Percentiles rank a stretch among this genome's conserved stretches.
Conservation (phyloP, 2,113 vertebrate species). For the Cacatua alba region DNA sequence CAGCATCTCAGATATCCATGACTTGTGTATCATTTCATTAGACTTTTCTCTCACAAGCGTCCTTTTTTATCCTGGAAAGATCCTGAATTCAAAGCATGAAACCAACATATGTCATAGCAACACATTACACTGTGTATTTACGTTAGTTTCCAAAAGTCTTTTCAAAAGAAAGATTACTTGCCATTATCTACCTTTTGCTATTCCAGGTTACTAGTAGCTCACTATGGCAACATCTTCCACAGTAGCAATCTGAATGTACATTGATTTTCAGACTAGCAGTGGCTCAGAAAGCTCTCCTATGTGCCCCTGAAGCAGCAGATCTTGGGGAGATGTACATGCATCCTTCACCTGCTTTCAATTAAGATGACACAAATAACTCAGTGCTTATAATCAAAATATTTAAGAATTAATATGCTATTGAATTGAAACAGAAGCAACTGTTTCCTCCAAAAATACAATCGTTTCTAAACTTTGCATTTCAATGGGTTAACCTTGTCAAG, state of each 20-base stretch:
- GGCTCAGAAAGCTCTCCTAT: neutral
- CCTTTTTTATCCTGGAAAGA: neutral
- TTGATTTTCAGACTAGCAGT: neutral
- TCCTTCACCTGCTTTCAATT: neutral
- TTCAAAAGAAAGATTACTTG: neutral
- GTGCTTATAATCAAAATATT: neutral
- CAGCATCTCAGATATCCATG: neutral
- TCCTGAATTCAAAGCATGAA: neutral
- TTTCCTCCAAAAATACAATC: neutral
- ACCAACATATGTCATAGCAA: neutral
- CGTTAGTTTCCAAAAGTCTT: neutral
- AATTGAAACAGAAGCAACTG: neutral
- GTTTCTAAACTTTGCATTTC: neutral
- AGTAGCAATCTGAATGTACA: neutral
- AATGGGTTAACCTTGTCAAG: neutral
- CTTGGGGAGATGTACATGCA: neutral
- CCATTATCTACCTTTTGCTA: neutral
- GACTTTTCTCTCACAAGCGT: neutral
- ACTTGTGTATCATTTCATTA: neutral
- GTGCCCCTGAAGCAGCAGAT: neutral
- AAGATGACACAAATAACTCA: neutral
- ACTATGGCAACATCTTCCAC: neutral
- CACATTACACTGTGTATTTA: neutral
- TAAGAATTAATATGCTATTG: neutral
- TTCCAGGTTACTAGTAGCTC: neutral